phyloP scores from a whole-genome alignment of 2,113 vertebrate genomes.

The Forbesichthys agassizii region DNA sequence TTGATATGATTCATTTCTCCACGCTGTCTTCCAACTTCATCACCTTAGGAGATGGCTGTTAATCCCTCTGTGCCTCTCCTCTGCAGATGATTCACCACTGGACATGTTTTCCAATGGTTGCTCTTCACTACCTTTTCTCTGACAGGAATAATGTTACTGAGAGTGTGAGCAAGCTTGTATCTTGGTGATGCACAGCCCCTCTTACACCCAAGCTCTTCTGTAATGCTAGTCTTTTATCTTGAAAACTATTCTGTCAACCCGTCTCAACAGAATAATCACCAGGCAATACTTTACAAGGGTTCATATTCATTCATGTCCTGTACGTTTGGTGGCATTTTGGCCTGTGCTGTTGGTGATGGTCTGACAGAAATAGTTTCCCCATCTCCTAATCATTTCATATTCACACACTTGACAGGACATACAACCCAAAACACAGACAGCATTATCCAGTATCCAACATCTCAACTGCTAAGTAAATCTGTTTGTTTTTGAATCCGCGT shows the following conservation, averaged over 20 bases:
- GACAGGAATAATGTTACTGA: slow-evolving; percentile 14
- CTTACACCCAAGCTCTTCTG: slow-evolving; percentile 59
- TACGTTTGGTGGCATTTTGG: slow-evolving; percentile 9
- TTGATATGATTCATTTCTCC: slow-evolving; percentile 45
- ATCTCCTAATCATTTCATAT: slow-evolving; percentile 15
- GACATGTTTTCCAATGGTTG: slow-evolving; percentile 20
- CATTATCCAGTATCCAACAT: neutral
- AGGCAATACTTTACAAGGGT: slow-evolving; percentile 3
- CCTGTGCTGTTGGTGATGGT: slow-evolving; percentile 19
- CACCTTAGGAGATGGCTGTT: slow-evolving; percentile 33
- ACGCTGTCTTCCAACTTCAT: slow-evolving; percentile 53
- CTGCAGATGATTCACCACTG: slow-evolving; percentile 5
- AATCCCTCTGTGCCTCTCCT: slow-evolving; percentile 22
- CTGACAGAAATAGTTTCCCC: slow-evolving; percentile 19
- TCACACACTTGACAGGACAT: too few species aligned
- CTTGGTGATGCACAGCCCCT: slow-evolving; percentile 55
- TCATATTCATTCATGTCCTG: neutral
- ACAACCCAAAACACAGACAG: neutral
- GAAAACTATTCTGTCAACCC: slow-evolving; percentile 14
- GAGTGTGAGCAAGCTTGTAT: slow-evolving; percentile 31
- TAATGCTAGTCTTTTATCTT: slow-evolving; percentile 21
- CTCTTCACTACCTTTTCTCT: slow-evolving; percentile 22
- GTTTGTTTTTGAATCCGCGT: too few species aligned
- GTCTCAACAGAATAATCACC: slow-evolving; percentile 6
- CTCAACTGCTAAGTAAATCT: too few species aligned